Evolutionary conservation across 2,113 vertebrate genomes (phyloP).

Genomic region (Suricata suricatta): DNA sequence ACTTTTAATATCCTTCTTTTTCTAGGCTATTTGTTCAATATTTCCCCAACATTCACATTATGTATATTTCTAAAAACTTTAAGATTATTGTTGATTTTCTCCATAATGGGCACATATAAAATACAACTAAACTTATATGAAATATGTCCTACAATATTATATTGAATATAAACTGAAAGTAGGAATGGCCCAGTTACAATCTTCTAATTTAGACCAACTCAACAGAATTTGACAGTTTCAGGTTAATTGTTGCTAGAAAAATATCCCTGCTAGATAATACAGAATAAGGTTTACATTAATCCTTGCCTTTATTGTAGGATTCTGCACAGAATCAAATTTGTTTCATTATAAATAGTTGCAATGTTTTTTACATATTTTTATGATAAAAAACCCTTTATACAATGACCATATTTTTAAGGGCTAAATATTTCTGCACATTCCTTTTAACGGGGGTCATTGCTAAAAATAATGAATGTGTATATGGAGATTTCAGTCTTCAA

Average conservation of each 20-base stretch:
- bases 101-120: background rate
- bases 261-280: background rate
- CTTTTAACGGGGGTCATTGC: background rate
- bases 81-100: background rate
- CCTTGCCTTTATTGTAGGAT: background rate
- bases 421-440: background rate
- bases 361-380: background rate
- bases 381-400: background rate
- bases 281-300: background rate
- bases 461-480: background rate
- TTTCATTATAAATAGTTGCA: background rate
- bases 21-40: background rate
- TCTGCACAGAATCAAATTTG: background rate
- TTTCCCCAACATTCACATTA: background rate
- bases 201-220: background rate
- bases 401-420: background rate
- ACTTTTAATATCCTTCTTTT: background rate
- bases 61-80: background rate
- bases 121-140: background rate
- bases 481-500: background rate
- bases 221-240: constrained; percentile 44
- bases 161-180: constrained; percentile 9
- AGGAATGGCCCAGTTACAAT: background rate
- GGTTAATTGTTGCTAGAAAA: constrained; percentile 40
- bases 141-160: background rate